Evolutionary conservation across 2,888 invertebrate species (phyloP).

Genomic region (Drosophila antonietae): DNA sequence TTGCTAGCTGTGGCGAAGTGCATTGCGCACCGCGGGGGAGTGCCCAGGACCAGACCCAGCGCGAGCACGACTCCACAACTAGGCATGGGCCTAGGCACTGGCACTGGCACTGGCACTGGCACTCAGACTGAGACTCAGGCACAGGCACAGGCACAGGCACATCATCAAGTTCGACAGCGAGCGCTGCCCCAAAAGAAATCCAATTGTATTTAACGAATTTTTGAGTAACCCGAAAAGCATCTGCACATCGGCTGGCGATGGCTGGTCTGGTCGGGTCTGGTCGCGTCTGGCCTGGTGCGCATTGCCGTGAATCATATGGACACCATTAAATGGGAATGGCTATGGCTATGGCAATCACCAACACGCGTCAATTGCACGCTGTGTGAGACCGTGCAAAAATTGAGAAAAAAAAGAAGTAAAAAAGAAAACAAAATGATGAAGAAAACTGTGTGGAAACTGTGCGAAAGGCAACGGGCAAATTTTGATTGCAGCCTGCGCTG

Average conservation of each 20-base stretch:
- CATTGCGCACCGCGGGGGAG: slow-evolving; percentile 72
- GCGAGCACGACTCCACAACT: slow-evolving; percentile 56
- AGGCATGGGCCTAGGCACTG: slow-evolving; percentile 63
- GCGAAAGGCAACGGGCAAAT: slow-evolving; percentile 30
- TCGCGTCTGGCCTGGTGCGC: slow-evolving; percentile 51
- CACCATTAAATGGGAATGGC: slow-evolving; percentile 79
- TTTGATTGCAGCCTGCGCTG: slow-evolving; percentile 49
- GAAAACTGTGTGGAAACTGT: slow-evolving; percentile 47
- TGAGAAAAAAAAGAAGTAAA: slow-evolving; percentile 17
- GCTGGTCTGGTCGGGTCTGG: slow-evolving; percentile 17
- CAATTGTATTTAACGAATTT: slow-evolving; percentile 82
- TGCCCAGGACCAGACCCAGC: slow-evolving; percentile 49
- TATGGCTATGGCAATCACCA: slow-evolving; percentile 71
- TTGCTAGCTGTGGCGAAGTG: slow-evolving; percentile 25
- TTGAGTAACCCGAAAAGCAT: slow-evolving; percentile 62
- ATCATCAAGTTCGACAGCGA: slow-evolving; percentile 73
- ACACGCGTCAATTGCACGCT: slow-evolving; percentile 79
- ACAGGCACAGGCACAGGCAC: slow-evolving; percentile 66
- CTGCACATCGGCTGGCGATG: slow-evolving; percentile 48
- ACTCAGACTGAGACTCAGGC: slow-evolving; percentile 60
- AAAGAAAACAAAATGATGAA: slow-evolving; percentile 15
- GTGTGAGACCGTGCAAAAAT: slow-evolving; percentile 66
- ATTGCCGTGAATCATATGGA: slow-evolving; percentile 81
- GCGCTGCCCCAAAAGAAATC: slow-evolving; percentile 69
- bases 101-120: slow-evolving; percentile 64